Evolutionary conservation across 2,113 vertebrate species (phyloP).

Genomic region (Campylomormyrus tamandua): DNA sequence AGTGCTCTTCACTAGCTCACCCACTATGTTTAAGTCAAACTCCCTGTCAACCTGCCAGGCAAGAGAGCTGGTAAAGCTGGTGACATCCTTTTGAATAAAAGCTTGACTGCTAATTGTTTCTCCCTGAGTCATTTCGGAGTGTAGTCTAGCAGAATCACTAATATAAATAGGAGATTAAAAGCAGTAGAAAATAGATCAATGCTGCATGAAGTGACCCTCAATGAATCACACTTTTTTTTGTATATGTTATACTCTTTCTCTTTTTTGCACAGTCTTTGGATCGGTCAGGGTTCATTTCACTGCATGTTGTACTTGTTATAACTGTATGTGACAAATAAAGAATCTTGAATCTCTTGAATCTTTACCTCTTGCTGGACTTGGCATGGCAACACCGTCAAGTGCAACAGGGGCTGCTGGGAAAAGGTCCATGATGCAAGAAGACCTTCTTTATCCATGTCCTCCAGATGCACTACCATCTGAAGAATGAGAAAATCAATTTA

Average conservation of each 20-base stretch:
- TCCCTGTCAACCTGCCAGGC: slow-evolving; percentile 58
- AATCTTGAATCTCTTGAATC: neutral
- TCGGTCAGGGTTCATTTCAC: too few relatives aligned
- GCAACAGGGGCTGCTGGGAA: slow-evolving; percentile 67
- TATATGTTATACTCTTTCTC: too few relatives aligned
- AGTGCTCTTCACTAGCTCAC: slow-evolving; percentile 77
- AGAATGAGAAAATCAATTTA: neutral
- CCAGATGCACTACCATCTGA: slow-evolving; percentile 78
- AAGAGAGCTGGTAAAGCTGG: neutral
- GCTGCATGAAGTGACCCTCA: neutral
- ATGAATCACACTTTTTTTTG: neutral
- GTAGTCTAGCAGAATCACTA: neutral
- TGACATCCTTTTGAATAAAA: slow-evolving; percentile 12
- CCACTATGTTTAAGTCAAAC: slow-evolving; percentile 68
- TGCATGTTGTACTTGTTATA: too few relatives aligned
- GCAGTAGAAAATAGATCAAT: neutral
- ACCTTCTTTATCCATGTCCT: slow-evolving; percentile 78
- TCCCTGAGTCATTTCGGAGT: neutral
- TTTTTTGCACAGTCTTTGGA: too few relatives aligned
- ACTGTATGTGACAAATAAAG: too few relatives aligned
- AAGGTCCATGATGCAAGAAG: slow-evolving; percentile 85
- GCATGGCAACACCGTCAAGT: slow-evolving; percentile 63
- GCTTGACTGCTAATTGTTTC: neutral
- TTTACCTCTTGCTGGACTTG: slow-evolving; percentile 67
- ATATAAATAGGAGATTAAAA: neutral